A percentile compares a stretch with the other conserved stretches of the same genome.
phyloP scores from a whole-genome alignment of 2,113 vertebrate genomes.

The Setophaga kirtlandii region DNA sequence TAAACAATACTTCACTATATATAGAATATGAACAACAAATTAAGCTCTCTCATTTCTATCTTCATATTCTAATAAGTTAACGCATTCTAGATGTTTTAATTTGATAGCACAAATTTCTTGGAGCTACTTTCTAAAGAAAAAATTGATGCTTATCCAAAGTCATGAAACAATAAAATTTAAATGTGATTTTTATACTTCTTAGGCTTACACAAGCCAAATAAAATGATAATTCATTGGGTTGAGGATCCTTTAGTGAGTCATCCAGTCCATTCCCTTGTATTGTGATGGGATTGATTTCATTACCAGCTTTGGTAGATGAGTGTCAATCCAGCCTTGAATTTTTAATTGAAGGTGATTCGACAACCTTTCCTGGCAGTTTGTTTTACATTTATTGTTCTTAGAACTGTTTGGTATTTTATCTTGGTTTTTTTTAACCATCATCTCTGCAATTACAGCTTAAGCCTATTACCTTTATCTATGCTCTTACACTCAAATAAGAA shows the following conservation, averaged over 20 bases:
- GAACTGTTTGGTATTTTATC: not conserved
- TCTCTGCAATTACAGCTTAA: not conserved
- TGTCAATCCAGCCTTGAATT: constrained; percentile 20
- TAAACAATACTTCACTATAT: not conserved
- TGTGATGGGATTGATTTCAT: not conserved
- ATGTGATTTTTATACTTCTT: not conserved
- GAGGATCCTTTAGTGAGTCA: constrained; percentile 39
- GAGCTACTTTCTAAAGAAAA: not conserved
- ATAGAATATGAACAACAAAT: constrained; percentile 14
- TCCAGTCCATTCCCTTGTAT: not conserved
- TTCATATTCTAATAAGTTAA: constrained; percentile 20
- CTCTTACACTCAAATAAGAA: not conserved
- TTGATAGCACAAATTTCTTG: not conserved
- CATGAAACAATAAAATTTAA: constrained; percentile 5
- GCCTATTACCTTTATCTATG: not conserved
- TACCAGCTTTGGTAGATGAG: constrained; percentile 11
- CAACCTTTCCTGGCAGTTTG: not conserved
- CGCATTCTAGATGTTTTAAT: not conserved
- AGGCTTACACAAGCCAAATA: constrained; percentile 14
- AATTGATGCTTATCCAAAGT: not conserved
- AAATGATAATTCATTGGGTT: not conserved
- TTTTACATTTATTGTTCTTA: not conserved
- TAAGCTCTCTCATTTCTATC: not conserved
- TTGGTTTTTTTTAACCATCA: not conserved
- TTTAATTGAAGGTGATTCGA: constrained; percentile 23